Percentiles rank a stretch among this genome's conserved stretches.
phyloP scores from a whole-genome alignment of 2,113 vertebrate species.

The Sardina pilchardus region DNA sequence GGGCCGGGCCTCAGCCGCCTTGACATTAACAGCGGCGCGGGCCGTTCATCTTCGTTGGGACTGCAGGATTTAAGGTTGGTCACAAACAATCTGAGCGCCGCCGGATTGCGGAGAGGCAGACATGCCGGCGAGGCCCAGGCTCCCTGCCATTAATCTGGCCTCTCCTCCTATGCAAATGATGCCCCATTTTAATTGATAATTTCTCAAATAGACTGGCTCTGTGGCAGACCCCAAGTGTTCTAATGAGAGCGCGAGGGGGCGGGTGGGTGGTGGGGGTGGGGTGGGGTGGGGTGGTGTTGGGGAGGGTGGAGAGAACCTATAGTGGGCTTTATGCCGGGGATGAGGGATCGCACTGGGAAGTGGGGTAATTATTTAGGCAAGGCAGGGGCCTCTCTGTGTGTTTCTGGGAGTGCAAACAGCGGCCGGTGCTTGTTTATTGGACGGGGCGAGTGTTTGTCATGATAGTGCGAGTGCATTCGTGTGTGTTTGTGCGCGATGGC shows the following conservation, averaged over 20 bases:
- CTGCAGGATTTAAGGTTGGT: constrained; percentile 87
- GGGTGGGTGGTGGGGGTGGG: background rate
- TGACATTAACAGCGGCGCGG: constrained; percentile 84
- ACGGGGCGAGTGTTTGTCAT: constrained; percentile 2
- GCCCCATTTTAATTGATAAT: constrained; percentile 89
- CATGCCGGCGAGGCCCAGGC: constrained; percentile 67
- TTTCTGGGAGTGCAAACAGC: background rate
- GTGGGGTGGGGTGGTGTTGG: background rate
- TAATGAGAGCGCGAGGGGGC: constrained; percentile 52
- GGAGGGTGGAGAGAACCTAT: constrained; percentile 44
- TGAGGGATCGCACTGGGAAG: constrained; percentile 53
- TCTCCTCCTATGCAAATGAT: constrained; percentile 92
- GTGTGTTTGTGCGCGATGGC: background rate
- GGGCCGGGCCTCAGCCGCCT: constrained; percentile 81
- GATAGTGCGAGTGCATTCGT: background rate
- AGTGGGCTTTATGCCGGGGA: constrained; percentile 54
- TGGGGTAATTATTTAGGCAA: constrained; percentile 58
- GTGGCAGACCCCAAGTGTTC: constrained; percentile 59
- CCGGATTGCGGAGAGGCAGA: constrained; percentile 78
- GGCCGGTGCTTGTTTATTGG: constrained; percentile 15
- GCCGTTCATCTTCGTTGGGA: constrained; percentile 82
- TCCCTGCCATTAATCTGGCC: constrained; percentile 81
- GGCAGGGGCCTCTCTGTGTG: constrained; percentile 24
- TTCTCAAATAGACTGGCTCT: constrained; percentile 79
- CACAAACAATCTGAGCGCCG: constrained; percentile 88